These are phyloP conservation scores for Sebastes oblongus DNA, from an alignment of 2,797 vertebrate species.

Conservation along the genomic window DNA sequence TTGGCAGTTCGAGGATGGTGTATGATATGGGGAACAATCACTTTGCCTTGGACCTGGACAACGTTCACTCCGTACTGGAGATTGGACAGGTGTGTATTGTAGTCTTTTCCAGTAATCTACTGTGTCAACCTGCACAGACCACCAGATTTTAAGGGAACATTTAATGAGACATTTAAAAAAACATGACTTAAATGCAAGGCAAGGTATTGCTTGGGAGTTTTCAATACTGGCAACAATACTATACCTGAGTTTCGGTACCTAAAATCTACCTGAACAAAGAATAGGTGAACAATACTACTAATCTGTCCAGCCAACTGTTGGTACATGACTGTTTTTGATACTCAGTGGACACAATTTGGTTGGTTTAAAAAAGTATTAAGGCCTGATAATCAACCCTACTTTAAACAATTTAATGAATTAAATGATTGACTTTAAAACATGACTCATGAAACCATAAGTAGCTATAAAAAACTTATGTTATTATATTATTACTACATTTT, in stretches of 20 bases:
- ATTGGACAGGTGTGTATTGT: slow-evolving; percentile 87
- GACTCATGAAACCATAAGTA: not conserved
- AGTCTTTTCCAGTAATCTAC: not conserved
- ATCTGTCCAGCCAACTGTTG: not conserved
- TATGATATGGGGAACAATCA: slow-evolving; percentile 90
- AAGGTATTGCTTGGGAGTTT: not conserved
- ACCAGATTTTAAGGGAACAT: not conserved
- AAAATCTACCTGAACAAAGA: not conserved
- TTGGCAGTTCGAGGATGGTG: slow-evolving; percentile 95
- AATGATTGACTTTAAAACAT: not conserved
- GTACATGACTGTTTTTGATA: not conserved
- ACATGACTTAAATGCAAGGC: not conserved
- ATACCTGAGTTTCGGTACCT: not conserved
- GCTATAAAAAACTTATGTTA: not conserved
- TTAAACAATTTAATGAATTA: not conserved
- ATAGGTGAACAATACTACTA: not conserved
- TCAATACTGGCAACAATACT: not conserved
- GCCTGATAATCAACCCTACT: not conserved
- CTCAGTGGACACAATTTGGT: not conserved
- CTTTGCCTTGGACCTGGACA: slow-evolving; percentile 89
- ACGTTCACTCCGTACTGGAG: slow-evolving; percentile 90
- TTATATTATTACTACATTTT: not conserved
- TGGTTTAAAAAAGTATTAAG: not conserved
- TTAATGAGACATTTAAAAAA: not conserved
- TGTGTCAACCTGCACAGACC: not conserved